Evolutionary conservation across 2,888 invertebrate species (phyloP).

Genomic region (Epiblema foenella): DNA sequence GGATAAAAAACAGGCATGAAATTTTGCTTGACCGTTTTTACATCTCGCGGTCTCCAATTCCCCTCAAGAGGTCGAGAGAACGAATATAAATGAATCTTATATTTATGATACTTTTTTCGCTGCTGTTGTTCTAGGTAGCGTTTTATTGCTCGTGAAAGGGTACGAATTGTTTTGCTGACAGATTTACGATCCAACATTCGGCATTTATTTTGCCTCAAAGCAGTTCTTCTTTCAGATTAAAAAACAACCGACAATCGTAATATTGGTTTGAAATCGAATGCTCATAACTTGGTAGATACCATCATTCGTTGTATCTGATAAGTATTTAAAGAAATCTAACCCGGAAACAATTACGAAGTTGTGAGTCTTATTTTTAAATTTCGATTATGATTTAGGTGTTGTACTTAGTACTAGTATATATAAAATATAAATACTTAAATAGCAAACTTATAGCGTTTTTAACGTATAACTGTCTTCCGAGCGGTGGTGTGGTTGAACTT

Average conservation of each 20-base stretch:
- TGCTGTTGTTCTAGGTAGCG: conserved; percentile 78
- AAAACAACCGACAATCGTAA: conserved; percentile 52
- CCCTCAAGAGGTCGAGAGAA: conserved; percentile 75
- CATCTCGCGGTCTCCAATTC: conserved; percentile 65
- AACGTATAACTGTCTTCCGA: no score
- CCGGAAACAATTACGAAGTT: background rate
- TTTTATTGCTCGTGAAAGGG: conserved; percentile 85
- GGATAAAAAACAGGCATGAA: conserved; percentile 28
- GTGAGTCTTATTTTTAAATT: no score
- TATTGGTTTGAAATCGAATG: background rate
- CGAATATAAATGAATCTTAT: conserved; percentile 85
- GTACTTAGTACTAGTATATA: no score
- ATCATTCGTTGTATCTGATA: background rate
- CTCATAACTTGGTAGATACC: background rate
- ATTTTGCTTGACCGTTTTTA: conserved; percentile 54
- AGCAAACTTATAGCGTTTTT: no score
- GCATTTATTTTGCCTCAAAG: conserved; percentile 78
- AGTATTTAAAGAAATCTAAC: background rate
- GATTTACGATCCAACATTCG: conserved; percentile 83
- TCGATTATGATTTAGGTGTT: no score
- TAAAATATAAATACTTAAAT: no score
- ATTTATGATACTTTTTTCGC: conserved; percentile 83
- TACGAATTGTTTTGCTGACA: conserved; percentile 84
- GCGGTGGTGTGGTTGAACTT: no score
- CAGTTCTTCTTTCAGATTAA: conserved; percentile 64